Conservation (phyloP, 2,797 vertebrate genomes). For the Masticophis lateralis region DNA sequence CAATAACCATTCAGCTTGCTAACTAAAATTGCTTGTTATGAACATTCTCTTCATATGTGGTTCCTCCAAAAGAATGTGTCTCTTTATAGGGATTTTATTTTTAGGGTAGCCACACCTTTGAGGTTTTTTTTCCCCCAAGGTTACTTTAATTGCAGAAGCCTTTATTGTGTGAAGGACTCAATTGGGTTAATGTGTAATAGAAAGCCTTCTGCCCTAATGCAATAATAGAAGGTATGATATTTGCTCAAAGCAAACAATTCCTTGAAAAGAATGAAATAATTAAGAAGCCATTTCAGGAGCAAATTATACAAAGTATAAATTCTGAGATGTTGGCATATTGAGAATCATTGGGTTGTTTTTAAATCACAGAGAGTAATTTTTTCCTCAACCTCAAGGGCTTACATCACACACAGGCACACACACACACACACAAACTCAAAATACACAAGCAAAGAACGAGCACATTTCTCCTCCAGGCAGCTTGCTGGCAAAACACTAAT, state of each 20-base stretch:
- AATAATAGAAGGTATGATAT: not conserved
- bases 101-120: not conserved
- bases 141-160: conserved; percentile 4
- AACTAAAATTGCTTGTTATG: conserved; percentile 19
- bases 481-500: conserved; percentile 11
- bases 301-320: not conserved
- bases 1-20: not conserved
- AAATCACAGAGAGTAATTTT: not conserved
- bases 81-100: not conserved
- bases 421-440: not conserved
- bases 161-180: conserved; percentile 3
- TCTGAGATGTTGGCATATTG: not conserved
- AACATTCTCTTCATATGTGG: not conserved
- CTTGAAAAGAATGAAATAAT: not conserved
- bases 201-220: conserved; percentile 17
- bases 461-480: not conserved
- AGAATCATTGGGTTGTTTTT: not conserved
- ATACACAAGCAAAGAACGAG: not conserved
- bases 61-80: not conserved
- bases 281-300: not conserved
- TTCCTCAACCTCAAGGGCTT: not conserved
- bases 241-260: not conserved
- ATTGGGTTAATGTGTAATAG: conserved; percentile 27
- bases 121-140: not conserved
- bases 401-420: not conserved